Evolutionary conservation across 2,888 invertebrate genomes (phyloP).

Genomic region (Himalopsyche tibetana): DNA sequence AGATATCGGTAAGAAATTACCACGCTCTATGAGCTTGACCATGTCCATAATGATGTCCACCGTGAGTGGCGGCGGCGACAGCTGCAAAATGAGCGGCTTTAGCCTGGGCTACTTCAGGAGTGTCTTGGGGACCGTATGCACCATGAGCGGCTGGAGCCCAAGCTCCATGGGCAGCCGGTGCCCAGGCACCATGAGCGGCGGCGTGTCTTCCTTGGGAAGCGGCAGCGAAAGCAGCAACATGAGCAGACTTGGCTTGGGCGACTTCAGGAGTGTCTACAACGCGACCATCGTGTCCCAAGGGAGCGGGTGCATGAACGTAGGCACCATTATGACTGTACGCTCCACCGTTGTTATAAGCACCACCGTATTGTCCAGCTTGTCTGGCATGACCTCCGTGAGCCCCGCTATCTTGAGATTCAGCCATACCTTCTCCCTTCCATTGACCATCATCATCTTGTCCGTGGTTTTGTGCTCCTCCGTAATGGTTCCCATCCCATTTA

Average conservation of each 20-base stretch:
- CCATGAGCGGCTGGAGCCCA: conserved; percentile 44
- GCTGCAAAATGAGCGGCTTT: conserved; percentile 79
- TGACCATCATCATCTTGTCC: conserved; percentile 56
- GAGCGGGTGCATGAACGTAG: conserved; percentile 61
- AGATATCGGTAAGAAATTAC: not conserved
- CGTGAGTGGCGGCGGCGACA: conserved; percentile 68
- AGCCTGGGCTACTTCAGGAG: conserved; percentile 80
- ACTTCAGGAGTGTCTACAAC: conserved; percentile 61
- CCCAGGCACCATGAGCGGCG: not conserved
- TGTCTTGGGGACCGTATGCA: conserved; percentile 71
- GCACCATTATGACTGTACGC: conserved; percentile 68
- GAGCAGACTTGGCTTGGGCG: conserved; percentile 57
- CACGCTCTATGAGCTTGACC: not conserved
- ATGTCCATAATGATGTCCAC: not conserved
- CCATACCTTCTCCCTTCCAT: conserved; percentile 58
- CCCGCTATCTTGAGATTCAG: conserved; percentile 61
- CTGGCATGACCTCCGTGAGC: too few species aligned
- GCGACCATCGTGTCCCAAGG: conserved; percentile 59
- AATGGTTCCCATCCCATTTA: not conserved
- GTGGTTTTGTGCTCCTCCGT: not conserved
- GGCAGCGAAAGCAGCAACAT: conserved; percentile 48
- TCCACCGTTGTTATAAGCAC: not conserved
- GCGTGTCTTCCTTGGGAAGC: conserved; percentile 51
- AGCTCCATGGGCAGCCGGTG: conserved; percentile 67
- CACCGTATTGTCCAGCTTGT: conserved; percentile 67